Evolutionary conservation across 2,888 invertebrate genomes (phyloP).

Genomic region (Amiota minor): DNA sequence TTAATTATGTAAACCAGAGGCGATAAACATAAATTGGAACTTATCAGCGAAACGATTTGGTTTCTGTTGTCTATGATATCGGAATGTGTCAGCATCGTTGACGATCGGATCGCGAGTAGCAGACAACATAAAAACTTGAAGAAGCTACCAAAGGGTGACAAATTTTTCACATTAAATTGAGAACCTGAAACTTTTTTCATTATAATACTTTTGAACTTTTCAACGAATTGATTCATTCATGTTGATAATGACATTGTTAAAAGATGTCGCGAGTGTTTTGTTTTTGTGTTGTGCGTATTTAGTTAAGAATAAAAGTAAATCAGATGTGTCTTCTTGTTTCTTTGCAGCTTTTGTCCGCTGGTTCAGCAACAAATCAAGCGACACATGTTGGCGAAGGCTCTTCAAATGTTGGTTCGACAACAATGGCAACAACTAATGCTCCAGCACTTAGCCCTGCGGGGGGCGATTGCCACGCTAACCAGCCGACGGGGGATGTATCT

Average conservation of each 20-base stretch:
- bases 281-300: conserved; percentile 9
- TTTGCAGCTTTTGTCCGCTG: conserved; percentile 61
- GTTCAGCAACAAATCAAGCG: conserved; percentile 58
- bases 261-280: background rate
- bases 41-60: conserved; percentile 34
- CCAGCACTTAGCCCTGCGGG: conserved; percentile 65
- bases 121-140: conserved; percentile 7
- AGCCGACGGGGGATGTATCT: conserved; percentile 60
- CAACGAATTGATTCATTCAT: conserved; percentile 28
- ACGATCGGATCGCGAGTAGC: background rate
- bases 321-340: conserved; percentile 30
- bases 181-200: background rate
- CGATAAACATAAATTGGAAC: conserved; percentile 33
- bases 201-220: no score
- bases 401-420: conserved; percentile 50
- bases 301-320: background rate
- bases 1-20: conserved; percentile 63
- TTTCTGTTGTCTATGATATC: conserved; percentile 12
- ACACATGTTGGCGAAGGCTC: conserved; percentile 54
- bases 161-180: conserved; percentile 50
- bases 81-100: background rate
- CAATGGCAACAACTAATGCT: conserved; percentile 62
- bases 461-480: conserved; percentile 77
- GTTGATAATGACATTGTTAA: conserved; percentile 1
- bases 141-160: conserved; percentile 43